Base-by-base conservation (phyloP, 1,140 invertebrate genomes). In the Drosophila malerkotliana region DNA sequence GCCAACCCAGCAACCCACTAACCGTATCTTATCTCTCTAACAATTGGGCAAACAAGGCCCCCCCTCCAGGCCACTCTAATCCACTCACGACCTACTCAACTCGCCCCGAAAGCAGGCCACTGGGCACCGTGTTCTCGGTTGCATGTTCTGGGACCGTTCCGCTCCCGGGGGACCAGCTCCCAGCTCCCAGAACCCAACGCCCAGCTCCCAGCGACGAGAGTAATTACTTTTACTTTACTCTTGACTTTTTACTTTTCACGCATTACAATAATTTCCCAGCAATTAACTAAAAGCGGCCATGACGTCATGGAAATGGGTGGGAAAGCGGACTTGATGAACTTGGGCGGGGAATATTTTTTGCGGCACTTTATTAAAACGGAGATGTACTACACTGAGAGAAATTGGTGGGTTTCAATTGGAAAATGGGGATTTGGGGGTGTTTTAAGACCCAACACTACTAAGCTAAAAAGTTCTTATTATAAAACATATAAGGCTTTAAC, bases 141-240 rank as follows among this genome's bases (percentile, higher is more conserved):
- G 72, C 72, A 75, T 75, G 72, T 75, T 67, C 44, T 53, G 54
- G 15, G 60, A 47, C 21, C 63, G 37, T 66, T 47, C 53, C 72
- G 53, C 45, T 64, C 61, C 69, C 37, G 7, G 18, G 49, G 37
- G 59, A 63, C 7, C n/a, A n/a, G 8, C 53, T 71, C 44, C 26
- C 55, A 68, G 3, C 2, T 2, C 21, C 21, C 21, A 21, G 21
- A 3, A 3, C 21, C 21, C 21, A 21, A 3, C 3, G 21, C 21
- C 21, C 21, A 21, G 21, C 21, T 52, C 56, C 7, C n/a, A n/a
- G n/a, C 53, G 60, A 32, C 26, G 51, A 68, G 56, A 39, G 72
- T 87, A 87, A 85, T 85, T 87, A 85, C 78, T 72, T 85, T 67
- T 66, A 75, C 64, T 77, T 73, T 52, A 44, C 26, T 28, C 6